Conservation (phyloP, 2,888 invertebrate genomes). For the Kuschelorhynchus macadamiae region DNA sequence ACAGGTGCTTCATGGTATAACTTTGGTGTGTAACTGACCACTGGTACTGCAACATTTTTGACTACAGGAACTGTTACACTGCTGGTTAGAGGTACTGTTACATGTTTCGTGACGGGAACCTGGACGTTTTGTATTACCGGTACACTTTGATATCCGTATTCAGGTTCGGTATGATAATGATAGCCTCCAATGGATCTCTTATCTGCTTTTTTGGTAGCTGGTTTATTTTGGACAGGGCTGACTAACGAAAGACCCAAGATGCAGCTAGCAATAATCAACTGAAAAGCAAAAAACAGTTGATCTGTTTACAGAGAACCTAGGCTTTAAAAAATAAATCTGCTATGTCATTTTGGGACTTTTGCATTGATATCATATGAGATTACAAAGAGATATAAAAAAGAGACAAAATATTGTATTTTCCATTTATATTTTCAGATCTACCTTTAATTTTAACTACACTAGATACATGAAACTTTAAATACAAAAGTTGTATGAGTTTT, state of each 20-base stretch:
- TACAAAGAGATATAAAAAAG: too few relatives aligned
- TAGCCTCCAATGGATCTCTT: constrained; percentile 7
- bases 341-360: too few relatives aligned
- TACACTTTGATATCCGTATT: constrained; percentile 1
- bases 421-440: too few relatives aligned
- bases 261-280: too few relatives aligned
- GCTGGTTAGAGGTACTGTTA: neutral
- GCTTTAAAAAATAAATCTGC: too few relatives aligned
- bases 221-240: constrained; percentile 10
- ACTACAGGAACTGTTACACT: neutral
- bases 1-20: neutral
- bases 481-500: too few relatives aligned
- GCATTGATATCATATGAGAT: too few relatives aligned
- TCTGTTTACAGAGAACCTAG: too few relatives aligned
- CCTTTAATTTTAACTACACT: too few relatives aligned
- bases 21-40: constrained; percentile 3
- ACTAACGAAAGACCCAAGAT: constrained; percentile 6
- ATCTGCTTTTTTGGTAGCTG: constrained; percentile 11
- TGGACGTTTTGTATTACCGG: constrained; percentile 4
- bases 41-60: constrained; percentile 4
- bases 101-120: constrained; percentile 18
- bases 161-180: neutral
- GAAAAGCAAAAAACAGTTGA: too few relatives aligned
- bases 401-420: too few relatives aligned
- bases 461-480: too few relatives aligned